phyloP scores from a whole-genome alignment of 2,113 vertebrate species.

The Glaucidium brasilianum region DNA sequence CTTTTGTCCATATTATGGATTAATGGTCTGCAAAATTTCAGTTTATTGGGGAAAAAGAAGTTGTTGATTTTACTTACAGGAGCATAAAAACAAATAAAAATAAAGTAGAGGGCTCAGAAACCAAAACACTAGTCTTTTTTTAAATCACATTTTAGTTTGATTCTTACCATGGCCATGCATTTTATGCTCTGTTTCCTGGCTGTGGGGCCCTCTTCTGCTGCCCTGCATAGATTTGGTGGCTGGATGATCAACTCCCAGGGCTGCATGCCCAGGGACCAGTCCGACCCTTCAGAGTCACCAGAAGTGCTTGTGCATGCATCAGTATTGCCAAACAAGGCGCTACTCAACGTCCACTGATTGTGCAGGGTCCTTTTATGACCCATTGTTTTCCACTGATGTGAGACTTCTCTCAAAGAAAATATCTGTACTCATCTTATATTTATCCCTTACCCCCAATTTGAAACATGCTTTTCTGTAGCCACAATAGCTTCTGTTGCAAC shows the following conservation, averaged over 20 bases:
- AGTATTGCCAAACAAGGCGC: neutral
- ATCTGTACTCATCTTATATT: neutral
- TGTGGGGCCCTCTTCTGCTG: neutral
- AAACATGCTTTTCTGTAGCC: neutral
- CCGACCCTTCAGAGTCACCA: neutral
- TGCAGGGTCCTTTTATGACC: neutral
- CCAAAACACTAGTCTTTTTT: neutral
- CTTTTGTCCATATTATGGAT: conserved; percentile 59
- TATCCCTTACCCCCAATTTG: neutral
- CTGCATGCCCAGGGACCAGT: neutral
- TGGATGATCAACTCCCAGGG: neutral
- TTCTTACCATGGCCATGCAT: neutral
- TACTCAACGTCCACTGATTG: neutral
- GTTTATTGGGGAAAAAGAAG: conserved; percentile 55
- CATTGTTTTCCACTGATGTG: neutral
- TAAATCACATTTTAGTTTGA: neutral
- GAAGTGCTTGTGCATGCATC: too few relatives aligned
- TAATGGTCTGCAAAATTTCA: conserved; percentile 66
- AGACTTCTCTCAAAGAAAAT: neutral
- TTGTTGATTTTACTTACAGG: conserved; percentile 58
- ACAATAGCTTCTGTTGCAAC: neutral
- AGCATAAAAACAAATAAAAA: conserved; percentile 42
- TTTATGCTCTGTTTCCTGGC: neutral
- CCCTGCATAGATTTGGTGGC: neutral
- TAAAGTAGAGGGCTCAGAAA: neutral